Evolutionary conservation across 2,797 vertebrate genomes (phyloP).

Genomic region (Hypotaenidia okinawae): DNA sequence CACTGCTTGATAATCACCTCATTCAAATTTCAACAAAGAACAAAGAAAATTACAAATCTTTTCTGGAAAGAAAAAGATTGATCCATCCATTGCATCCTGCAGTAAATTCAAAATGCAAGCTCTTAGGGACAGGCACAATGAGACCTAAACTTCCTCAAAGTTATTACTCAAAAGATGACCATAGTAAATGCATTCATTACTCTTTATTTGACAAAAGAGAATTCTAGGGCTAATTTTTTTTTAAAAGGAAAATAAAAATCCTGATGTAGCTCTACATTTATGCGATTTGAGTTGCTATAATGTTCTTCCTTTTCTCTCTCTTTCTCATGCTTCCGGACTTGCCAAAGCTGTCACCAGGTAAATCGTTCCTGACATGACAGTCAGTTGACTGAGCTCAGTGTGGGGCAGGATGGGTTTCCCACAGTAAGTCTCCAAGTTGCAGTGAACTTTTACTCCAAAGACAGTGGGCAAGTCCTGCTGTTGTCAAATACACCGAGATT

Average conservation of each 20-base stretch:
- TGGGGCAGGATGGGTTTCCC: background rate
- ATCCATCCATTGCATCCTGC: background rate
- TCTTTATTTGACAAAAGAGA: background rate
- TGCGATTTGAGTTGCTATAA: background rate
- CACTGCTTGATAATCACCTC: background rate
- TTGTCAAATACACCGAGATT: background rate
- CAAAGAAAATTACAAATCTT: background rate
- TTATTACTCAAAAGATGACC: background rate
- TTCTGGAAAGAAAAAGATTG: background rate
- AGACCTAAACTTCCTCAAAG: background rate
- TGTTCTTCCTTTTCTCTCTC: background rate
- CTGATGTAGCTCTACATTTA: background rate
- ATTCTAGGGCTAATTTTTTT: background rate
- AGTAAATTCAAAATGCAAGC: background rate
- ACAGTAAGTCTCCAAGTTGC: background rate
- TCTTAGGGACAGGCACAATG: background rate
- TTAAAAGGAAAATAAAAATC: background rate
- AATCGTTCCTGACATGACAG: fast-evolving
- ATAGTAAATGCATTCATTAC: background rate
- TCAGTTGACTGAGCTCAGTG: background rate
- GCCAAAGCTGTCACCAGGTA: background rate
- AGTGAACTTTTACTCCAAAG: background rate
- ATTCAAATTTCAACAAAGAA: background rate
- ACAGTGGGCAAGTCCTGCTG: background rate
- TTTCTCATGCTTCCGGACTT: background rate